These are phyloP conservation scores for Copidosoma aretas DNA, from an alignment of 2,888 invertebrate genomes.

Conservation along the genomic window DNA sequence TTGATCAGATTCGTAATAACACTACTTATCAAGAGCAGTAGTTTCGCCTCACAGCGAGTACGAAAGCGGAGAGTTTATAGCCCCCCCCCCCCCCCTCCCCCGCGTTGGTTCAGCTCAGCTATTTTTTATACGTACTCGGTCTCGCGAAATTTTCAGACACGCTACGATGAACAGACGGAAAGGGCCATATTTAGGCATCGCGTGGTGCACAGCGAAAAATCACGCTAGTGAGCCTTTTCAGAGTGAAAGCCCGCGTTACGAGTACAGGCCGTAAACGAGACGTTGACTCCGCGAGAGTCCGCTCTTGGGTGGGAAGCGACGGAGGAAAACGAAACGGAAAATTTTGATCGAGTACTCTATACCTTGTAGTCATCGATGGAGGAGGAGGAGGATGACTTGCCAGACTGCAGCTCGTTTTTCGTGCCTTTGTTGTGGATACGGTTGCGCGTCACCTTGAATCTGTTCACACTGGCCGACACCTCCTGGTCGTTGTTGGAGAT, in stretches of 20 bases:
- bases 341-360: conserved; percentile 26
- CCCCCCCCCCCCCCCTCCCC: too few species aligned
- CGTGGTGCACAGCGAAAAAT: conserved; percentile 15
- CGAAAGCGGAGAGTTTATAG: too few species aligned
- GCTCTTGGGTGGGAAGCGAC: not conserved
- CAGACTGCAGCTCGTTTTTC: conserved; percentile 57
- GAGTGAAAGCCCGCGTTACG: not conserved
- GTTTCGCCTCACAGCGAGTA: too few species aligned
- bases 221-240: too few species aligned
- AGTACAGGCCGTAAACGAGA: not conserved
- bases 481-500: conserved; percentile 68
- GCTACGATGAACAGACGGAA: not conserved
- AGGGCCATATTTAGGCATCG: conserved; percentile 28
- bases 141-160: not conserved
- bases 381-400: conserved; percentile 47
- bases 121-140: too few species aligned
- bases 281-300: not conserved
- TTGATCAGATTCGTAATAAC: too few species aligned
- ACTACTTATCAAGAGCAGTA: too few species aligned
- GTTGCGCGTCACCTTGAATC: conserved; percentile 65
- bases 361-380: conserved; percentile 58
- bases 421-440: conserved; percentile 56
- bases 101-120: too few species aligned
- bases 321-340: not conserved
- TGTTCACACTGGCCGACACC: conserved; percentile 70